Conservation (phyloP, 2,113 vertebrate genomes). For the Alethe castanea region DNA sequence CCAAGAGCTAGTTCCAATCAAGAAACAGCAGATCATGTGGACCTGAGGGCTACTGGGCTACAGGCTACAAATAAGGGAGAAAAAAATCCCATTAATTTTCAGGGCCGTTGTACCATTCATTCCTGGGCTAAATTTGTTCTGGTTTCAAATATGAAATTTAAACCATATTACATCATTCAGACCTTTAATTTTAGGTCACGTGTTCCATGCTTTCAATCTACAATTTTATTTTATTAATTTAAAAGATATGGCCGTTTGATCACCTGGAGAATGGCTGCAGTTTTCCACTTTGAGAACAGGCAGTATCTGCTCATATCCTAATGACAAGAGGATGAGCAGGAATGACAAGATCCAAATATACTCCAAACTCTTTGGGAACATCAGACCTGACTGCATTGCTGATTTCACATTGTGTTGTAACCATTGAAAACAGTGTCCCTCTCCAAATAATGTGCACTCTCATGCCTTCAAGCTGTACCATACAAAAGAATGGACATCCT, state of each 20-base stretch:
- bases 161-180: not conserved
- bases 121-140: not conserved
- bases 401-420: not conserved
- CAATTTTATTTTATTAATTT: not conserved
- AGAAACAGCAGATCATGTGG: not conserved
- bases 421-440: not conserved
- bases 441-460: not conserved
- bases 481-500: not conserved
- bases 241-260: not conserved
- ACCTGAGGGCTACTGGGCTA: not conserved
- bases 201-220: not conserved
- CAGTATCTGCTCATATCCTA: not conserved
- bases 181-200: not conserved
- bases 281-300: not conserved
- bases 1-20: not conserved
- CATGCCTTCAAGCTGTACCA: not conserved
- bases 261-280: not conserved
- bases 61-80: fast-evolving
- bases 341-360: not conserved
- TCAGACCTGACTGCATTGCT: not conserved
- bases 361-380: not conserved
- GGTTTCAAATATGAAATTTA: not conserved
- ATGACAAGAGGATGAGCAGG: not conserved
- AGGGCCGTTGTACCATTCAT: not conserved
- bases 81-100: not conserved